These are phyloP conservation scores for Lydus trimaculatus DNA, from an alignment of 2,888 invertebrate species.

Conservation along the genomic window DNA sequence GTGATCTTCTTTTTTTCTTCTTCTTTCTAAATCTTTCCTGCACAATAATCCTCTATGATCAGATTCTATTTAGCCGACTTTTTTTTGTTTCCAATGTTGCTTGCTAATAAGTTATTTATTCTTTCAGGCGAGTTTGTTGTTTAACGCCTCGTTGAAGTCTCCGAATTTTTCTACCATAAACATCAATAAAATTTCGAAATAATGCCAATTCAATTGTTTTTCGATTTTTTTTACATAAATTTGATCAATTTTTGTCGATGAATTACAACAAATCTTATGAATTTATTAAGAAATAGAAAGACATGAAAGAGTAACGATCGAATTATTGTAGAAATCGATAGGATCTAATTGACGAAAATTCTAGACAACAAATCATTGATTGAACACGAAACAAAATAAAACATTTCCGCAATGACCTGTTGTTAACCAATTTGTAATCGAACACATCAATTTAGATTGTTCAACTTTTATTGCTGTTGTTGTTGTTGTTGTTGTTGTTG, in stretches of 20 bases:
- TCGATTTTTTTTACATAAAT: not conserved
- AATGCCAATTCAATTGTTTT: not conserved
- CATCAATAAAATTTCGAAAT: constrained; percentile 14
- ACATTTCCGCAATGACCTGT: constrained; percentile 11
- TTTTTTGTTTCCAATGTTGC: too few species aligned
- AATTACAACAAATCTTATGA: not conserved
- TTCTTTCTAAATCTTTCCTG: not conserved
- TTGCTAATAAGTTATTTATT: not conserved
- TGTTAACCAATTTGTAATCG: constrained; percentile 11
- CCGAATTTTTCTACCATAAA: constrained; percentile 13
- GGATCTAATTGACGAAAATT: constrained; percentile 8
- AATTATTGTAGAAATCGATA: not conserved
- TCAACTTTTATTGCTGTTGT: constrained; percentile 4
- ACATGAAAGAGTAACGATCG: not conserved
- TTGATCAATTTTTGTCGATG: not conserved
- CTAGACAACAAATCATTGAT: constrained; percentile 11
- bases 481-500: too few species aligned
- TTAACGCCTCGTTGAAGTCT: constrained; percentile 36
- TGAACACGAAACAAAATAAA: constrained; percentile 22
- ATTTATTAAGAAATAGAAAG: not conserved
- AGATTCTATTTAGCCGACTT: too few species aligned
- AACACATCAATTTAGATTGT: constrained; percentile 10
- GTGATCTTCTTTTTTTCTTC: constrained; percentile 14
- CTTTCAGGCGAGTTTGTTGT: constrained; percentile 25
- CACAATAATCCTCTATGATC: too few species aligned